These are phyloP conservation scores for Hemiprocne comata DNA, from an alignment of 2,113 vertebrate species.

Conservation along the genomic window DNA sequence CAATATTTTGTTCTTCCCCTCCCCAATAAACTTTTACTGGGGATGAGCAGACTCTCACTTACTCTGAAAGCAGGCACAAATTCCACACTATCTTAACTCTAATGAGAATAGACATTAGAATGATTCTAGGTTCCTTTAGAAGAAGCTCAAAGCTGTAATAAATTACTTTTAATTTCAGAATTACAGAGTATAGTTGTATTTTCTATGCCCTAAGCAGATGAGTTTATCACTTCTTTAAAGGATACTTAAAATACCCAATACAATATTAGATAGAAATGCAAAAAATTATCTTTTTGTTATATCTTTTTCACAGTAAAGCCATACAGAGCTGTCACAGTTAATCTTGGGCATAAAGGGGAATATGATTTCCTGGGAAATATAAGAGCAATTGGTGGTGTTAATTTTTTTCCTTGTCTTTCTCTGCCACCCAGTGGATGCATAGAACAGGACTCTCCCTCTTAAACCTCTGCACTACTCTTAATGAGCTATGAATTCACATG, in stretches of 20 bases:
- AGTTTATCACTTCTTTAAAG: neutral
- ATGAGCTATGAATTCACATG: rapidly evolving
- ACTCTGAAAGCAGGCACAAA: neutral
- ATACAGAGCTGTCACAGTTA: neutral
- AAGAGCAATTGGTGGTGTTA: rapidly evolving
- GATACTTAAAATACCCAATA: neutral
- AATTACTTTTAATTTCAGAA: neutral
- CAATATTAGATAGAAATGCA: neutral
- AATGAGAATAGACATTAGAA: neutral
- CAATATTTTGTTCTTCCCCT: neutral
- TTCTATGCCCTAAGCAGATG: neutral
- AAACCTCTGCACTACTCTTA: rapidly evolving
- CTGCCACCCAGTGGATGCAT: constrained; percentile 20
- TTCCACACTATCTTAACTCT: neutral
- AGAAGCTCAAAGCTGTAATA: neutral
- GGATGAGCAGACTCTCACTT: neutral
- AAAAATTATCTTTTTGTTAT: neutral
- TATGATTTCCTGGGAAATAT: rapidly evolving
- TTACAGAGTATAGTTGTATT: neutral
- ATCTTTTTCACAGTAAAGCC: neutral
- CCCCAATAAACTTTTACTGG: neutral
- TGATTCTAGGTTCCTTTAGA: neutral
- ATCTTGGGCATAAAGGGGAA: neutral
- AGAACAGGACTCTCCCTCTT: neutral
- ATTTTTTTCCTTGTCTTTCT: neutral